Evolutionary conservation across 2,888 invertebrate genomes (phyloP).

Genomic region (Entomobrya proxima): DNA sequence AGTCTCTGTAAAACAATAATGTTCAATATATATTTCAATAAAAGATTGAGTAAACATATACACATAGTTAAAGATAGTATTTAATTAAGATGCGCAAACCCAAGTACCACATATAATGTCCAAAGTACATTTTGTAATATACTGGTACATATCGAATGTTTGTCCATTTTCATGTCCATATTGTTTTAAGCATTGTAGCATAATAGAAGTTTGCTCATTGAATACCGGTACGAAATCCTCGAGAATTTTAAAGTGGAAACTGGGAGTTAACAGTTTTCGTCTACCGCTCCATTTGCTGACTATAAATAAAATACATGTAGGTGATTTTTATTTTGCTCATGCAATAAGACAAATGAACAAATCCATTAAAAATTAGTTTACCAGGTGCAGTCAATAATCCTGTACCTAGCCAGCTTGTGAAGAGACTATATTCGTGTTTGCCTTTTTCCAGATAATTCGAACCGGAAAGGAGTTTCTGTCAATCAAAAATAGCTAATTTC

Average conservation of each 20-base stretch:
- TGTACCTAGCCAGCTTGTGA: constrained; percentile 59
- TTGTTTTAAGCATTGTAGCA: constrained; percentile 79
- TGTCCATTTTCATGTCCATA: constrained; percentile 76
- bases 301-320: constrained; percentile 74
- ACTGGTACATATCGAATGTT: constrained; percentile 80
- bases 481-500: too few species aligned
- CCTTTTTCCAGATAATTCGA: constrained; percentile 57
- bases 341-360: background rate
- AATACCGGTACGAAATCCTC: constrained; percentile 82
- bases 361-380: constrained; percentile 3
- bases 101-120: constrained; percentile 83
- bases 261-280: constrained; percentile 81
- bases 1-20: constrained; percentile 82
- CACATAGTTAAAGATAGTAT: too few species aligned
- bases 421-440: constrained; percentile 35
- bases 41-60: too few species aligned
- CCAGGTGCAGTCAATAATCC: constrained; percentile 63
- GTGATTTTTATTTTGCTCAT: background rate
- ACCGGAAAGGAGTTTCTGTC: constrained; percentile 57
- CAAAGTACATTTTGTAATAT: constrained; percentile 82
- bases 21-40: constrained; percentile 23
- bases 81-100: too few species aligned
- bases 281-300: constrained; percentile 82
- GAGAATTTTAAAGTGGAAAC: constrained; percentile 82
- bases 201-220: constrained; percentile 80